Percentiles rank a stretch among this genome's conserved stretches.
phyloP scores from a whole-genome alignment of 2,888 invertebrate genomes.

The Ditylenchus weischeri region DNA sequence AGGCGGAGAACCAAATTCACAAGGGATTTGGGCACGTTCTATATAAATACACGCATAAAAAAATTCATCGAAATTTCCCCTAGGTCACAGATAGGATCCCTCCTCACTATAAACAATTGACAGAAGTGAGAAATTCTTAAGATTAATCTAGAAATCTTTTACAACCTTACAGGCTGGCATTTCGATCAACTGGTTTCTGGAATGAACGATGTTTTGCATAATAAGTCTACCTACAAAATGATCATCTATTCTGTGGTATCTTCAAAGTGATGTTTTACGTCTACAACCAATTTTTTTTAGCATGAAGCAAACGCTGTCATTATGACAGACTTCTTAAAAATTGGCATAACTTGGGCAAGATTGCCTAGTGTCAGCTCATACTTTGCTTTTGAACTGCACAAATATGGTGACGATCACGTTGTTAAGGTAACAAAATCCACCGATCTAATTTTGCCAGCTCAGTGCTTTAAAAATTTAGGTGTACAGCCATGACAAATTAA shows the following conservation, averaged over 20 bases:
- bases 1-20: no score
- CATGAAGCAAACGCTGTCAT: not conserved
- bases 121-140: no score
- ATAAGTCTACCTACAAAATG: not conserved
- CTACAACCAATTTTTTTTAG: not conserved
- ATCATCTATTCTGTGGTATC: constrained; percentile 6
- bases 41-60: no score
- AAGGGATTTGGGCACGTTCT: no score
- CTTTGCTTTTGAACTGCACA: not conserved
- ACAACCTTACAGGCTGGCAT: constrained; percentile 12
- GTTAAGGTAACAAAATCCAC: not conserved
- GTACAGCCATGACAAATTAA: no score
- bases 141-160: no score
- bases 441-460: no score
- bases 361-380: constrained; percentile 2
- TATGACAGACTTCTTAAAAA: not conserved
- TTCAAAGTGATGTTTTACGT: not conserved
- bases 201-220: not conserved
- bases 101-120: no score
- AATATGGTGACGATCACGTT: not conserved
- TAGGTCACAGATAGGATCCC: no score
- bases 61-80: no score
- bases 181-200: not conserved
- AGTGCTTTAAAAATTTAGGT: no score
- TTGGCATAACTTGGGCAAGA: not conserved